Conservation (phyloP, 1,140 invertebrate species). For the Drosophila melanica region DNA sequence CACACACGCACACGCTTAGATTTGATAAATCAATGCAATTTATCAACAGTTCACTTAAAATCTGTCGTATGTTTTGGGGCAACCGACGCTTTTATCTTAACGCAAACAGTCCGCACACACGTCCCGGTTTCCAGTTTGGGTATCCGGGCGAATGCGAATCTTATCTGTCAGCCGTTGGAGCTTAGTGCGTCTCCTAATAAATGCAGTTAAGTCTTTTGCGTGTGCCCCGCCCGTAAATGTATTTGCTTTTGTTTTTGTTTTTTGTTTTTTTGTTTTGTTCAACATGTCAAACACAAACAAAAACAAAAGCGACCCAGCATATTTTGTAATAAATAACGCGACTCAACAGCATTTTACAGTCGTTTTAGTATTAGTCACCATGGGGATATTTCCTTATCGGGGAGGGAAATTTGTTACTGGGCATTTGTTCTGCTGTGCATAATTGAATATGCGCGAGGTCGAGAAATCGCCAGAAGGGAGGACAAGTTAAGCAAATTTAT, state of each 20-base stretch:
- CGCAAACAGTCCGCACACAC: constrained; percentile 51
- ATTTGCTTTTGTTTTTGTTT: not conserved
- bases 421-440: constrained; percentile 70
- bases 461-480: not conserved
- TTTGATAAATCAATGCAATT: constrained; percentile 81
- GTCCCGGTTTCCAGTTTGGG: not conserved
- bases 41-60: constrained; percentile 76
- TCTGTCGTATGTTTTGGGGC: constrained; percentile 46
- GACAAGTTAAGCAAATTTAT: constrained; percentile 3
- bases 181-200: constrained; percentile 73
- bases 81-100: constrained; percentile 55
- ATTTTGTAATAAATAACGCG: constrained; percentile 67
- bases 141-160: constrained; percentile 32
- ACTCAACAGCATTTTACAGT: constrained; percentile 29
- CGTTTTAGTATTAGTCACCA: not conserved
- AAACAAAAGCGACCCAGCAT: constrained; percentile 6
- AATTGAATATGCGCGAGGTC: constrained; percentile 57
- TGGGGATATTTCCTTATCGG: not conserved
- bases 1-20: constrained; percentile 25
- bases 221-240: not conserved
- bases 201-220: constrained; percentile 67
- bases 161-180: constrained; percentile 62
- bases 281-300: not conserved
- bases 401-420: constrained; percentile 58
- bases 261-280: not conserved